Evolutionary conservation across 1,140 invertebrate genomes (phyloP).

Genomic region (Drosophila funebris): DNA sequence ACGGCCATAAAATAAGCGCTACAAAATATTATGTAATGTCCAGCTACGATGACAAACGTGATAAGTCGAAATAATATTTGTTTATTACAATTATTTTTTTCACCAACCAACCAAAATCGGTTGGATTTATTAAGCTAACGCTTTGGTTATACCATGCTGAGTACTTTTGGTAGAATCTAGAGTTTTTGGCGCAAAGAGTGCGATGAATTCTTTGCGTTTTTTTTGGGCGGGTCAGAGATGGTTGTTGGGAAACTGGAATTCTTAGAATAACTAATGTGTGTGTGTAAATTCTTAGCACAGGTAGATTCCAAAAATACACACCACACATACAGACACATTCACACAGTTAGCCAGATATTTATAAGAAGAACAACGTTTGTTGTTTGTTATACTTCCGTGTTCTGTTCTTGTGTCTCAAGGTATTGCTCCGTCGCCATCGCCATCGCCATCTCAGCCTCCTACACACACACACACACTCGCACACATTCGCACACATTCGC

Average conservation of each 20-base stretch:
- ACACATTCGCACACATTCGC: conserved; percentile 1
- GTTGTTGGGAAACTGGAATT: conserved; percentile 22
- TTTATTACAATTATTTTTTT: too few relatives aligned
- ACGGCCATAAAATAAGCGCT: conserved; percentile 58
- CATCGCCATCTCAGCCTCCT: conserved; percentile 29
- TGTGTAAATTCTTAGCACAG: conserved; percentile 15
- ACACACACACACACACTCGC: conserved; percentile 10
- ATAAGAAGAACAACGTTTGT: conserved; percentile 25
- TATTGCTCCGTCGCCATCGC: conserved; percentile 34
- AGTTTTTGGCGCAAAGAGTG: neutral
- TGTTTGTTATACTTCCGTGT: conserved; percentile 46
- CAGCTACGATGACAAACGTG: conserved; percentile 13
- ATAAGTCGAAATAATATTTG: too few relatives aligned
- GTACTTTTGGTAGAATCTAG: neutral
- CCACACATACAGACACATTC: neutral
- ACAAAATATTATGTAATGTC: conserved; percentile 52
- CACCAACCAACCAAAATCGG: too few relatives aligned
- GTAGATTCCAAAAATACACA: conserved; percentile 19
- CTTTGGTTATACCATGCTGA: too few relatives aligned
- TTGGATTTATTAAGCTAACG: too few relatives aligned
- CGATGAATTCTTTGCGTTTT: neutral
- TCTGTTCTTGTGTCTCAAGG: conserved; percentile 44
- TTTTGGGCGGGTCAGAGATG: conserved; percentile 1
- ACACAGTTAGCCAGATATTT: neutral
- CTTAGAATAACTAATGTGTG: conserved; percentile 22